Evolutionary conservation across 2,797 vertebrate genomes (phyloP).

Genomic region (Limnodromus scolopaceus): DNA sequence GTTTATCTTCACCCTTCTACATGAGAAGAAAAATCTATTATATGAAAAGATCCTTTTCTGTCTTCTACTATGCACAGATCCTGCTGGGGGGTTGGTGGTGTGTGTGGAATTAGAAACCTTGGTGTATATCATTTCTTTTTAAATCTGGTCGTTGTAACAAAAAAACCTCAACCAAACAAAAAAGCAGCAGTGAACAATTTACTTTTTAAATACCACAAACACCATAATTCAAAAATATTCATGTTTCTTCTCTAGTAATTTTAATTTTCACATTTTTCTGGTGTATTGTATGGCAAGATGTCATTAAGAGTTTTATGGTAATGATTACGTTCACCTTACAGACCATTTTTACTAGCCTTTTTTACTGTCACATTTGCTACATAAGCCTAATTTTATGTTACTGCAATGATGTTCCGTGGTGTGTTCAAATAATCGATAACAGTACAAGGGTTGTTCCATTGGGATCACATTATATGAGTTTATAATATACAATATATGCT

Average conservation of each 20-base stretch:
- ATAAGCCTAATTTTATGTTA: slow-evolving; percentile 67
- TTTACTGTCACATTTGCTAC: slow-evolving; percentile 64
- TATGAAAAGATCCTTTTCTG: not conserved
- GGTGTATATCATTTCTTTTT: not conserved
- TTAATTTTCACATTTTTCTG: slow-evolving; percentile 35
- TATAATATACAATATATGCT: slow-evolving; percentile 77
- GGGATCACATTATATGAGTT: slow-evolving; percentile 77
- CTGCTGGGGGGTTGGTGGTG: not conserved
- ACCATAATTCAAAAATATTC: not conserved
- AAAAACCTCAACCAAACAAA: not conserved
- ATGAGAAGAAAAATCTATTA: not conserved
- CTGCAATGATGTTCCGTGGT: slow-evolving; percentile 57
- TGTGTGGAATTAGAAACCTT: not conserved
- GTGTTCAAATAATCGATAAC: slow-evolving; percentile 71
- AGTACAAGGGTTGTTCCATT: slow-evolving; percentile 66
- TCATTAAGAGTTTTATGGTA: slow-evolving; percentile 58
- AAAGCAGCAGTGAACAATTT: not conserved
- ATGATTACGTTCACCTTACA: slow-evolving; percentile 41
- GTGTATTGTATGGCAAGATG: not conserved
- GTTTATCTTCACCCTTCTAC: not conserved
- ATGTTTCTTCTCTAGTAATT: slow-evolving; percentile 6
- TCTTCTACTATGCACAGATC: not conserved
- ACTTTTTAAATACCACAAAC: slow-evolving; percentile 14
- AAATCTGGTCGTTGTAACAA: not conserved
- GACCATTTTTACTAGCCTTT: slow-evolving; percentile 64